A percentile compares a stretch with the other conserved stretches of the same genome.
These are phyloP conservation scores for Hyles lineata DNA, from an alignment of 2,888 invertebrate species.

Conservation along the genomic window DNA sequence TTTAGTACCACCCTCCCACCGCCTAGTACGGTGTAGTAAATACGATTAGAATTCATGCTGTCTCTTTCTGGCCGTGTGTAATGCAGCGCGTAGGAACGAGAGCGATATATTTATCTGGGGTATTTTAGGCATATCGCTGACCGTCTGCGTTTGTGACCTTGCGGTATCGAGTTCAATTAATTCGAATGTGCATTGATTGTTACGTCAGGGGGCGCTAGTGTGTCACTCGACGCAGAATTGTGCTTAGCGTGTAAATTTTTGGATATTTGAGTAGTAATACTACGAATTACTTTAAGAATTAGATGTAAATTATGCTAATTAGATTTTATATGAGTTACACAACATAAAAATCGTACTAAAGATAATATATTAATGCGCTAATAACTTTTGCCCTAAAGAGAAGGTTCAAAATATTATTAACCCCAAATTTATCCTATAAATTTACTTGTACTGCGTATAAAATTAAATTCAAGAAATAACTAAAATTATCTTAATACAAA, in stretches of 20 bases:
- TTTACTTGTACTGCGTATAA: no score
- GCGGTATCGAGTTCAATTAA: conserved; percentile 12
- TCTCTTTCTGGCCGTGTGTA: neutral
- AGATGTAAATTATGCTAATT: no score
- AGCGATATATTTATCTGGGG: neutral
- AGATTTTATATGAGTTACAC: no score
- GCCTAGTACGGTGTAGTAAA: conserved; percentile 8
- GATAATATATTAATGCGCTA: no score
- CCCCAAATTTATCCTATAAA: no score
- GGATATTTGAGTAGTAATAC: neutral
- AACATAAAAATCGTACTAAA: no score
- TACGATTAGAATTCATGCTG: neutral
- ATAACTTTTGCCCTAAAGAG: no score
- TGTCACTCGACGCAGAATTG: neutral
- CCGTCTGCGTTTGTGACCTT: conserved; percentile 21
- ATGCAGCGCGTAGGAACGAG: neutral
- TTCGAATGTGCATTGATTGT: conserved; percentile 6
- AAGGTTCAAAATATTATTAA: no score
- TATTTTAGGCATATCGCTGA: neutral
- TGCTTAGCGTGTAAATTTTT: neutral
- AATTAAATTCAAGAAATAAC: no score
- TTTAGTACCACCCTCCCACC: neutral
- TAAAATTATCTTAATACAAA: no score
- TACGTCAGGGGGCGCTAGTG: neutral
- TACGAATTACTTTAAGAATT: no score